A percentile compares a stretch with the other conserved stretches of the same genome.
Evolutionary conservation across 2,113 vertebrate genomes (phyloP).

Genomic region (Esox niger): DNA sequence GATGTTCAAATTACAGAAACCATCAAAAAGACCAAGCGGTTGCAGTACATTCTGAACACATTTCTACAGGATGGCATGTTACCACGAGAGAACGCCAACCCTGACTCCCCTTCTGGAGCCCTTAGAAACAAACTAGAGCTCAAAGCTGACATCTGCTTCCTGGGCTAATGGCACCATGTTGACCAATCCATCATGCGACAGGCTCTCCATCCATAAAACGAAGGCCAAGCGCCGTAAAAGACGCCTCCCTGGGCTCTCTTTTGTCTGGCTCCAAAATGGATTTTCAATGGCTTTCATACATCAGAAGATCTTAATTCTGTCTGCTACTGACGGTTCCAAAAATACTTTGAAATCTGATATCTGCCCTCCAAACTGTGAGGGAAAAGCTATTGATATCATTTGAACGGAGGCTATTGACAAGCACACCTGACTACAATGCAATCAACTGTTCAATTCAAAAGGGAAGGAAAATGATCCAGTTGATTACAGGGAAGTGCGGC

Average conservation of each 20-base stretch:
- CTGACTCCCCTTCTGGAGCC: background rate
- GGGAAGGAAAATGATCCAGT: slow-evolving; percentile 29
- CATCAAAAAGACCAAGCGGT: background rate
- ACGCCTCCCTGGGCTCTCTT: background rate
- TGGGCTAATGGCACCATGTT: slow-evolving; percentile 18
- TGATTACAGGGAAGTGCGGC: slow-evolving; percentile 44
- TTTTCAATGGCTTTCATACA: slow-evolving; percentile 20
- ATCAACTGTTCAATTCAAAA: slow-evolving; percentile 37
- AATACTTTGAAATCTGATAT: slow-evolving; percentile 2
- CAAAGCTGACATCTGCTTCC: slow-evolving; percentile 3
- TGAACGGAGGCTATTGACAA: background rate
- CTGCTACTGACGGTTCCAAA: background rate
- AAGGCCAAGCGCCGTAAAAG: slow-evolving; percentile 20
- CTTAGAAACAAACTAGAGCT: background rate
- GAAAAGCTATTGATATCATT: background rate
- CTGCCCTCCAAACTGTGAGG: background rate
- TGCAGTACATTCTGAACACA: background rate
- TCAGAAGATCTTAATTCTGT: background rate
- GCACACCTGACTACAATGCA: background rate
- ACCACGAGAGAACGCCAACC: background rate
- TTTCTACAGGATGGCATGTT: background rate
- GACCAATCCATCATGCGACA: slow-evolving; percentile 31
- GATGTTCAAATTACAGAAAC: background rate
- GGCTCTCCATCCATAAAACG: slow-evolving; percentile 19
- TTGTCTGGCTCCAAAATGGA: slow-evolving; percentile 18